Percentiles rank a stretch among this genome's conserved stretches.
Conservation (phyloP, 2,797 vertebrate species). For the Notamacropus eugenii region DNA sequence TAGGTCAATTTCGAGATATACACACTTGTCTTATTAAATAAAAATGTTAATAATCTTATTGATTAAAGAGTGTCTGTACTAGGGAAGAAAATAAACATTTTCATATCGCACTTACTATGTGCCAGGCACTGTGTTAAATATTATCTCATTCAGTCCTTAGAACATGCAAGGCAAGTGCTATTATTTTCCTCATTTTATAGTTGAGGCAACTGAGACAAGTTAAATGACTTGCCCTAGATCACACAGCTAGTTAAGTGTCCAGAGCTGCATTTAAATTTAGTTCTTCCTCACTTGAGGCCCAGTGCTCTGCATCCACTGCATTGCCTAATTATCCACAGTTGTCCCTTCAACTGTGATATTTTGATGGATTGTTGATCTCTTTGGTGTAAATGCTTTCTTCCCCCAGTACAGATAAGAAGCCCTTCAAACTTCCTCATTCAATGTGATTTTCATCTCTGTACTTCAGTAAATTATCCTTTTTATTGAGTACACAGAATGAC, state of each 20-base stretch:
- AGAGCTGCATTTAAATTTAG: background rate
- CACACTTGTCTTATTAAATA: background rate
- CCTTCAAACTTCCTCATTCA: background rate
- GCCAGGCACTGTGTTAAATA: background rate
- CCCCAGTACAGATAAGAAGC: background rate
- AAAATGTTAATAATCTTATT: background rate
- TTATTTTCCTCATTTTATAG: background rate
- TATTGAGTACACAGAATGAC: background rate
- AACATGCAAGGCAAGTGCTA: background rate
- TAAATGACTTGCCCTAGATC: background rate
- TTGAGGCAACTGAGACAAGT: background rate
- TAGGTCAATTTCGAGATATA: background rate
- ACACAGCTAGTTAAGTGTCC: background rate
- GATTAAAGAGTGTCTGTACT: background rate
- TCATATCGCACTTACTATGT: background rate
- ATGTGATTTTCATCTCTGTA: background rate
- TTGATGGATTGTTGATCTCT: background rate
- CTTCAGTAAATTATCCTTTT: background rate
- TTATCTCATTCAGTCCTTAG: background rate
- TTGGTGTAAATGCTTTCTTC: background rate
- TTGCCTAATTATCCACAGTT: background rate
- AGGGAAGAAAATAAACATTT: background rate
- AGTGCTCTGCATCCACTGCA: background rate
- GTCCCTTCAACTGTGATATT: background rate
- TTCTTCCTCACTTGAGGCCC: background rate